Base-by-base conservation (phyloP, 37 sponge, comb jelly and placozoan species). In the Lycopodina hypogea region DNA sequence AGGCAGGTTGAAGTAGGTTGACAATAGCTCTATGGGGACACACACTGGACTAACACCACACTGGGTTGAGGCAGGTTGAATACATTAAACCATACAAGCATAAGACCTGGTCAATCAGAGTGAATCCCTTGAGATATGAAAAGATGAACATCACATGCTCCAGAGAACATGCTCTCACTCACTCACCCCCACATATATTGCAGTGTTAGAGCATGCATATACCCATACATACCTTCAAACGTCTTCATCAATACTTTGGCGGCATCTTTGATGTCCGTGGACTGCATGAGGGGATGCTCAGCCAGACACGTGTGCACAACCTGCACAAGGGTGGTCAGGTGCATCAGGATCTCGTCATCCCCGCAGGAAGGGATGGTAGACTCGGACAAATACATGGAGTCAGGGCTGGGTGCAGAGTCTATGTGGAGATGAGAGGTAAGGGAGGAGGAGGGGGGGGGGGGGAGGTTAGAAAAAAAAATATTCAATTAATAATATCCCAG, bases 261-360 rank as follows among this genome's bases (percentile, higher is more conserved):
- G 14, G 77, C 60, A n/a, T 69, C 42, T 32, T 72, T 77, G 51
- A 84, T 59, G 26, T 69, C 84, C 0, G 84, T 76, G 8, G 77
- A 69, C 68, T 84, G 84, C 77, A 84, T 84, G 42, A 70, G 62
- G 1, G 40, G 56, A 50, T 83, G 64, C 38, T 73, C 63, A 1
- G 2, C 29, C 37, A 83, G 75, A 35, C 83, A 83, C 15, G 36
- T 52, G 40, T 45, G 35, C 19, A 74, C 75, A 18, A 83, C 53
- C 37, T 83, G 66, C 3, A 83, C 34, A 35, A 83, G 68, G 41
- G 65, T 51, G 12, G 72, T 29, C 11, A 81, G 52, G 35, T 72
- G 73, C 21, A 30, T 15, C 42, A 62, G 38, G 11, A 75, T 19
- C 22, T 22, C 34, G 26, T 71, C 74, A 60, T 23, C 28, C 24